Base-by-base conservation (phyloP, 2,113 vertebrate species). In the Passer domesticus region DNA sequence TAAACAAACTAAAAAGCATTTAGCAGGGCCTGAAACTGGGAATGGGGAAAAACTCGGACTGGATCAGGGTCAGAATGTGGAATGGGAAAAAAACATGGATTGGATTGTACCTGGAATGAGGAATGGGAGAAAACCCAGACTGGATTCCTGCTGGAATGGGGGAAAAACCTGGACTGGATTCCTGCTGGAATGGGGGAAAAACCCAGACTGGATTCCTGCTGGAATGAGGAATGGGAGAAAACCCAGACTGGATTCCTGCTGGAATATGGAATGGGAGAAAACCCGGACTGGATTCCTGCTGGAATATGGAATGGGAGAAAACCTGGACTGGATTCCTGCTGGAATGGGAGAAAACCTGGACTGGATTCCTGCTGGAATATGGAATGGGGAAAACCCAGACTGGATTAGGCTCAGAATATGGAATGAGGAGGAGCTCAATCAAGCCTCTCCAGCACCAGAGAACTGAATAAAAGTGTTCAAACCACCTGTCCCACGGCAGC, bases 21-120 rank as follows among this genome's bases (percentile, higher is more conserved):
- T 37, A 10, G 9, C 4, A 39, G 7, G 13, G 20, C 31, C 25
- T 0, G 0, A 41, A 50, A 25, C 7, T 4, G 4, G 43, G 30
- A 66, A 13, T 58, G 43, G 52, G 30, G 33, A 15, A 60, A 41
- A 60, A 30, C 35, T 15, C 1, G 0, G 70, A n/a, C 43, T 30
- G n/a, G 55, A 59, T 47, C 21, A 31, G 15, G 24, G 43, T 11
- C 14, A 4, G 24, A 53, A 53, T 19, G 33, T 30, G 20, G 55
- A 59, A 70, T 70, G 3, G 35, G 17, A 24, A 18, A 63, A 63
- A 43, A 43, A 21, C 24, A 13, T 0, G 9, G 66, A 70, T 14
- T 13, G 35, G 15, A 59, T 59, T 4, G 3, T 6, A 13, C 6
- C 28, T 15, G 46, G 35, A 39, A 50, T 27, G 16, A 3, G 35